Evolutionary conservation across 2,888 invertebrate genomes (phyloP).

Genomic region (Thecocarcelia acutangulata): DNA sequence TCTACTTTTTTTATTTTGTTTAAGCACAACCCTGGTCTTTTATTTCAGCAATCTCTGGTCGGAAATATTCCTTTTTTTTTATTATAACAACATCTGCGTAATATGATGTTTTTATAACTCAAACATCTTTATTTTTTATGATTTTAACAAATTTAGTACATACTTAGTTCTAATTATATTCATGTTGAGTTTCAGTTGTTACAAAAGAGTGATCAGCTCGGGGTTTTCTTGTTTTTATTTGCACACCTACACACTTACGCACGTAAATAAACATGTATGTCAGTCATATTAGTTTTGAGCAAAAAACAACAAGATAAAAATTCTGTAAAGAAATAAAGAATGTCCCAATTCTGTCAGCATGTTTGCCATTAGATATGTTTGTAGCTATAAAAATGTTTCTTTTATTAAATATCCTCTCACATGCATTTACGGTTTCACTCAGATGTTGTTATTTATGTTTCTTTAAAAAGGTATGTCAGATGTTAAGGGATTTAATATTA

Average conservation of each 20-base stretch:
- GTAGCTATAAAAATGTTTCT: slow-evolving; percentile 8
- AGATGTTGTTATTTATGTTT: slow-evolving; percentile 45
- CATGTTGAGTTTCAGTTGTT: slow-evolving; percentile 63
- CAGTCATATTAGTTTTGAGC: background rate
- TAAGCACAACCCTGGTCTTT: too few species aligned
- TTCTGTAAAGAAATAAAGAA: slow-evolving; percentile 20
- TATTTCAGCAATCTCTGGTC: too few species aligned
- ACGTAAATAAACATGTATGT: background rate
- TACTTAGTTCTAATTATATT: slow-evolving; percentile 57
- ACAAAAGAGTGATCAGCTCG: slow-evolving; percentile 64
- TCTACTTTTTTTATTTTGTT: too few species aligned
- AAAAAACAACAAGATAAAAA: background rate
- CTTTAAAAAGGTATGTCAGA: slow-evolving; percentile 63
- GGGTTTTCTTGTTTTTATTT: slow-evolving; percentile 27
- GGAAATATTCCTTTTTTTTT: too few species aligned
- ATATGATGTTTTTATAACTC: too few species aligned
- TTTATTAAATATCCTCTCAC: slow-evolving; percentile 23
- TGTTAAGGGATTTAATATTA: slow-evolving; percentile 67
- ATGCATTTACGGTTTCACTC: slow-evolving; percentile 22
- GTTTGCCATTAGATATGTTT: slow-evolving; percentile 15
- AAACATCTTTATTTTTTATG: background rate
- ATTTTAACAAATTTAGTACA: slow-evolving; percentile 7
- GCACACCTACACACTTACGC: background rate
- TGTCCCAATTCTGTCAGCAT: slow-evolving; percentile 53
- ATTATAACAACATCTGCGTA: too few species aligned